phyloP scores from a whole-genome alignment of 1,140 invertebrate species.

The Sinella curviseta region DNA sequence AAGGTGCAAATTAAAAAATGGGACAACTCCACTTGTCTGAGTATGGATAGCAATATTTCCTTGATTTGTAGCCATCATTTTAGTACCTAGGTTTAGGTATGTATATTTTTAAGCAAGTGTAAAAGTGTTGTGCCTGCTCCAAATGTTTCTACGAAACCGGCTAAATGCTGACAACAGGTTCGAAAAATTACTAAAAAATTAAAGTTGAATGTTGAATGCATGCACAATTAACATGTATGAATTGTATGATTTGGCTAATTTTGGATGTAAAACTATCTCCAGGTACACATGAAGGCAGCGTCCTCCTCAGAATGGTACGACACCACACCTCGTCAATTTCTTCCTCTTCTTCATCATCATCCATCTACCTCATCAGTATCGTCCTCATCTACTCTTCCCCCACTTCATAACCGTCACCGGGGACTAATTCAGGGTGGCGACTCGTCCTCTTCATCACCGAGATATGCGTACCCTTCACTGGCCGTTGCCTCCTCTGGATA shows the following conservation, averaged over 20 bases:
- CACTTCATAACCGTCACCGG: no score
- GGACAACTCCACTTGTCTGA: background rate
- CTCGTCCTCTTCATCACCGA: no score
- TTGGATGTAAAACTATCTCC: background rate
- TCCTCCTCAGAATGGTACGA: constrained; percentile 14
- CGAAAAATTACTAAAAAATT: no score
- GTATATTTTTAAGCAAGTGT: background rate
- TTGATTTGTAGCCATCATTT: background rate
- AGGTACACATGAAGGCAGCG: constrained; percentile 24
- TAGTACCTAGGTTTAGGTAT: no score
- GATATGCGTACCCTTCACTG: no score
- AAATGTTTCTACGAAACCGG: background rate
- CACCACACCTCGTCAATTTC: background rate
- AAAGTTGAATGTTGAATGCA: background rate
- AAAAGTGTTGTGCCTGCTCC: background rate
- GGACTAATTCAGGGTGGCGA: no score
- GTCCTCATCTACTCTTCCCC: no score
- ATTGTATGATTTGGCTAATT: background rate
- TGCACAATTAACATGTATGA: background rate
- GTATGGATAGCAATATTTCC: background rate
- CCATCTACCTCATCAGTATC: background rate
- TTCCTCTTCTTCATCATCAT: background rate
- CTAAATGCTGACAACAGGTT: background rate
- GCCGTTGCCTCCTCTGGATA: background rate
- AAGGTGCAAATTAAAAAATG: no score